These are phyloP conservation scores for Stratiomys singularior DNA, from an alignment of 2,888 invertebrate species.

Conservation along the genomic window DNA sequence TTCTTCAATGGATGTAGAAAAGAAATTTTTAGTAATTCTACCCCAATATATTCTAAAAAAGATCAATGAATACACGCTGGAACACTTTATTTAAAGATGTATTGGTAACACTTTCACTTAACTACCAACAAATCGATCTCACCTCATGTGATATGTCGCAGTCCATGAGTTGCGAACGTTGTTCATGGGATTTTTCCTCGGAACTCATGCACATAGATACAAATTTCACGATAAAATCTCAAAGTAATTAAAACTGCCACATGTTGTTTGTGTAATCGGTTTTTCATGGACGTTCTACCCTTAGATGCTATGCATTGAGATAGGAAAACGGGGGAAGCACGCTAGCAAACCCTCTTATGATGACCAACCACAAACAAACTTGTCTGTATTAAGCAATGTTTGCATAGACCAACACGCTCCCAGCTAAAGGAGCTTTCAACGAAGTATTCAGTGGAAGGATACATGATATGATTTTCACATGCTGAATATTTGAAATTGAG, in stretches of 20 bases:
- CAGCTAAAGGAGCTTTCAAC: neutral
- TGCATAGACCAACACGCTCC: neutral
- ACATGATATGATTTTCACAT: neutral
- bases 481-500: neutral
- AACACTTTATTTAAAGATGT: no score
- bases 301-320: constrained; percentile 2
- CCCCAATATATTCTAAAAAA: no score
- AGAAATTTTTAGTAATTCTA: no score
- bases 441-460: no score
- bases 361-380: constrained; percentile 10
- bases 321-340: constrained; percentile 4
- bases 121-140: neutral
- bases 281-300: constrained; percentile 17
- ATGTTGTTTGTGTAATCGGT: constrained; percentile 47
- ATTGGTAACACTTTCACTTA: no score
- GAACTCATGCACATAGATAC: neutral
- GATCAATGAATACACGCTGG: no score
- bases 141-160: no score
- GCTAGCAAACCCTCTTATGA: neutral
- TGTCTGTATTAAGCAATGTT: neutral
- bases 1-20: no score
- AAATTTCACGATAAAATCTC: constrained; percentile 47
- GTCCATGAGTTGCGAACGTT: neutral
- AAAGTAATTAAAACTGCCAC: constrained; percentile 50
- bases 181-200: neutral